phyloP scores from a whole-genome alignment of 2,888 invertebrate genomes.

The Pyrocoelia pectoralis region DNA sequence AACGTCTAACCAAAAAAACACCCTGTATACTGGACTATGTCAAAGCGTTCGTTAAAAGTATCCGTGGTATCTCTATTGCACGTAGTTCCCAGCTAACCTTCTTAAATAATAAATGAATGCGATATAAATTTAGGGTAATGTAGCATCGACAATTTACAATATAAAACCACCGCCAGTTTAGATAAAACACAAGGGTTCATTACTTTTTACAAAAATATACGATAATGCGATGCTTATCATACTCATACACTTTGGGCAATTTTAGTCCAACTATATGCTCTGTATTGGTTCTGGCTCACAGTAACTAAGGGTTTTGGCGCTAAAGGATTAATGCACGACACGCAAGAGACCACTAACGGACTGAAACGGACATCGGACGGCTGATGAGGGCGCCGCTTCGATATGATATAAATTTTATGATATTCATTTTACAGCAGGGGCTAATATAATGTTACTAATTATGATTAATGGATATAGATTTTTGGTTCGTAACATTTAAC shows the following conservation, averaged over 20 bases:
- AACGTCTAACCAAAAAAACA: no score
- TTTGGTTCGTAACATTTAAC: background rate
- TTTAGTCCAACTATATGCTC: slow-evolving; percentile 13
- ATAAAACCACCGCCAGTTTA: no score
- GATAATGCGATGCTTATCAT: slow-evolving; percentile 3
- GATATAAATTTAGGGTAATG: no score
- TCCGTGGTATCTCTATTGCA: no score
- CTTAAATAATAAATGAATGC: no score
- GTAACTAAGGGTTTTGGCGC: slow-evolving; percentile 23
- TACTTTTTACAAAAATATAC: background rate
- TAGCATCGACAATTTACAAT: no score
- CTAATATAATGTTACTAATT: slow-evolving; percentile 24
- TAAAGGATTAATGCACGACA: slow-evolving; percentile 32
- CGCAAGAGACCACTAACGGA: slow-evolving; percentile 28
- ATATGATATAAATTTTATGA: slow-evolving; percentile 28
- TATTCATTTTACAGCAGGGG: slow-evolving; percentile 26
- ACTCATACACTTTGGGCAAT: background rate
- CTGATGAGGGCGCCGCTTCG: slow-evolving; percentile 24
- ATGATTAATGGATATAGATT: slow-evolving; percentile 20
- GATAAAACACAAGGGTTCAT: background rate
- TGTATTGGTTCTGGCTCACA: slow-evolving; percentile 14
- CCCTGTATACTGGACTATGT: no score
- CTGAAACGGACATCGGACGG: slow-evolving; percentile 26
- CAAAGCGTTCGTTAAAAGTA: no score
- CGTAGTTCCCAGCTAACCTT: no score